Conservation (phyloP, 1,140 invertebrate genomes). For the Planococcus citri region DNA sequence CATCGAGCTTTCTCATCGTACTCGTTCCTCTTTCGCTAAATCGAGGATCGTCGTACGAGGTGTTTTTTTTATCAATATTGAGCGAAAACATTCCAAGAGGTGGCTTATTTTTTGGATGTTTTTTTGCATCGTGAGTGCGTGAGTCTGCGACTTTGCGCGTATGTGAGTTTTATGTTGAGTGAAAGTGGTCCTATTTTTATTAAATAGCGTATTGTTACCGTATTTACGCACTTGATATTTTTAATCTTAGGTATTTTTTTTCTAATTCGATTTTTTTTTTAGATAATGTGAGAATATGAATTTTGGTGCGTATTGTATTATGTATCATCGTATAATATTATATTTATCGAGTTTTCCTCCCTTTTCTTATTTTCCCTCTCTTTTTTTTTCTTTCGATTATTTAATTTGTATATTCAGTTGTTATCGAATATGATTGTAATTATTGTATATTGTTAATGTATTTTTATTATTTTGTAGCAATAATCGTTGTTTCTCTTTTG, state of each 20-base stretch:
- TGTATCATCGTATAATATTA: no score
- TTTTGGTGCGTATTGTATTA: not conserved
- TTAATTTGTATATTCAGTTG: not conserved
- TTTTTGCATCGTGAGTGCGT: no score
- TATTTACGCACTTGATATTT: slow-evolving; percentile 15
- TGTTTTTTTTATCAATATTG: no score
- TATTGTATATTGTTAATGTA: not conserved
- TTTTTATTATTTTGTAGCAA: not conserved
- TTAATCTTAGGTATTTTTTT: not conserved
- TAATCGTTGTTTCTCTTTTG: not conserved
- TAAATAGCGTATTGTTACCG: slow-evolving; percentile 5
- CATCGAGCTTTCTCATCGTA: not conserved
- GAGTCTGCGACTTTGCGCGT: no score
- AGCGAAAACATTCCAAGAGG: no score
- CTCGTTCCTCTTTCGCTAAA: no score
- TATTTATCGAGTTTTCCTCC: not conserved
- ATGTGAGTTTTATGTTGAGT: no score
- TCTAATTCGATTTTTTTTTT: slow-evolving; percentile 1
- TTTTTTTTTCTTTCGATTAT: not conserved
- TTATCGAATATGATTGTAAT: not conserved
- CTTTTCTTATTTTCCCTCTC: no score
- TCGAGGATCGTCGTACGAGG: no score
- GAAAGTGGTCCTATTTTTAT: not conserved
- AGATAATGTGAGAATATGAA: not conserved
- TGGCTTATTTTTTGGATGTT: no score